Conservation (phyloP, 2,888 invertebrate species). For the Nomada flava region DNA sequence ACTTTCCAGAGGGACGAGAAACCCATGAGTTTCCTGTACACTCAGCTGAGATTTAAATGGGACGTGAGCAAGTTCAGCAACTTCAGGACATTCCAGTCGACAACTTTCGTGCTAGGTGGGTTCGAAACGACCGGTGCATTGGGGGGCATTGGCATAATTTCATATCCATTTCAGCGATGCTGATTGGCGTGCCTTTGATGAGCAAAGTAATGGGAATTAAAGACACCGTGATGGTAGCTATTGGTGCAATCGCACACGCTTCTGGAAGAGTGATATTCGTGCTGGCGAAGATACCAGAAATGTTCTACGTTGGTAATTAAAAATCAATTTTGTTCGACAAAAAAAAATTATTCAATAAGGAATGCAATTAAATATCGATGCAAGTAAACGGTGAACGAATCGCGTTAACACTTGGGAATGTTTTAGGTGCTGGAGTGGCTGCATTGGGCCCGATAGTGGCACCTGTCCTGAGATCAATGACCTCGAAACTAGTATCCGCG, state of each 20-base stretch:
- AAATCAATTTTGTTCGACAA: no score
- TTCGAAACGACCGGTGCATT: conserved; percentile 1
- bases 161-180: conserved; percentile 84
- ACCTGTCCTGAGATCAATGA: conserved; percentile 92
- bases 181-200: conserved; percentile 90
- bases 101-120: conserved; percentile 88
- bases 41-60: conserved; percentile 90
- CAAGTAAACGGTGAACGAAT: no score
- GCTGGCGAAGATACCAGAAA: conserved; percentile 85
- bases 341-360: no score
- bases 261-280: conserved; percentile 89
- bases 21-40: conserved; percentile 90
- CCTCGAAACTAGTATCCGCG: conserved; percentile 90
- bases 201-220: conserved; percentile 88
- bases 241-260: conserved; percentile 90
- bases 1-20: conserved; percentile 94
- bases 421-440: conserved; percentile 89
- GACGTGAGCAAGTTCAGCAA: conserved; percentile 88
- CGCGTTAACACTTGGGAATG: no score
- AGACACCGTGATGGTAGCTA: conserved; percentile 90
- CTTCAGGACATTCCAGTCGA: conserved; percentile 90
- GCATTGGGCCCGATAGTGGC: conserved; percentile 92
- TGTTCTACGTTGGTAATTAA: conserved; percentile 87
- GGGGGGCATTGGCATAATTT: background rate
- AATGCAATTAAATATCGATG: background rate